Evolutionary conservation across 2,797 vertebrate species (phyloP), one percentile per base, ranked within the genome.

Genomic region (Spheniscus humboldti): DNA sequence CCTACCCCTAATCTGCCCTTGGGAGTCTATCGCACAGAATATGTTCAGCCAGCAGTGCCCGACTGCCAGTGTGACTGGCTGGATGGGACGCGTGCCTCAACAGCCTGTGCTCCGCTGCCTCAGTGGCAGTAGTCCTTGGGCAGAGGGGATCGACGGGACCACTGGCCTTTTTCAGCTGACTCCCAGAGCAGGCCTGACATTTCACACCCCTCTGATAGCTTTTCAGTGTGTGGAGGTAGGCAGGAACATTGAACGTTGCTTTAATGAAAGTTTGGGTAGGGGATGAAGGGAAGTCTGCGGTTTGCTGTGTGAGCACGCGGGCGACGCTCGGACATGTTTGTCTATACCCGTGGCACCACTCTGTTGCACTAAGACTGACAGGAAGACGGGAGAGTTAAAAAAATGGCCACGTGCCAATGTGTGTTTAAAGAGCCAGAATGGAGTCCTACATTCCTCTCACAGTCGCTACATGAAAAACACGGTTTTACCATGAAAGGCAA

Each of bases 311-410:
- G 71, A 63, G 22, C 3, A 1, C 1, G 0, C 1, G 0, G 41
- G 9, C 0, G 0, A 50, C 1, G 1, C 30, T 77, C 1, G 1
- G 9, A 31, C n/a, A 1, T 48, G 25, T 22, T 64, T 66, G 47
- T 35, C 86, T 41, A 0, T 43, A 52, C 30, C n/a, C 1, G 2
- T 43, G 76, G 53, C 41, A 64, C 27, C 7, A 4, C 15, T 15
- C 17, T 62, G 30, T 35, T 56, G 27, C 15, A 0, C 43, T 24
- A 37, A 37, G 31, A 39, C 20, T 63, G 43, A 18, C 14, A 86
- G 45, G 39, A 87, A 47, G 33, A 18, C 30, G 45, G 30, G 64
- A 69, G 31, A 43, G 18, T 35, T 22, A 37, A n/a, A 43, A 53
- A 66, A 31, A 47, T 17, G 56, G 31, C 28, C 56, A 35, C 14